phyloP scores from a whole-genome alignment of 1,140 invertebrate species.

The Hydropsyche tenuis region DNA sequence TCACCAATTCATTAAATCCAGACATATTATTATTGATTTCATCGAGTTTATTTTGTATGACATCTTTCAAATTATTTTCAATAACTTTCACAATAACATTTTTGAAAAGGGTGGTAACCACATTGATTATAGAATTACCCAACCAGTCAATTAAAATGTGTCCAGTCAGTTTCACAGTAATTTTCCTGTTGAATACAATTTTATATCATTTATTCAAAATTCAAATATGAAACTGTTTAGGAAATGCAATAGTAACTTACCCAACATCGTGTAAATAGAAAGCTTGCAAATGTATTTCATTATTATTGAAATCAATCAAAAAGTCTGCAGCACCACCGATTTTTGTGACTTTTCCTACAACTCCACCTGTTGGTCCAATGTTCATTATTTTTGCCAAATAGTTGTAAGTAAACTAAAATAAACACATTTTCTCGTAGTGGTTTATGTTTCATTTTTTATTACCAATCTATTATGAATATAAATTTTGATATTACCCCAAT shows the following conservation, averaged over 20 bases:
- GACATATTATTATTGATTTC: conserved; percentile 40
- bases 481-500: conserved; percentile 29
- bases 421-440: not conserved
- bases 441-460: conserved; percentile 4
- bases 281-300: conserved; percentile 60
- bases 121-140: conserved; percentile 56
- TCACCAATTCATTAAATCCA: no score
- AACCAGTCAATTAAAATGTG: conserved; percentile 59
- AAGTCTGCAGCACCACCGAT: conserved; percentile 56
- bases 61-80: conserved; percentile 50
- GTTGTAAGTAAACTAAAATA: conserved; percentile 57
- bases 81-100: conserved; percentile 56
- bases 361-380: conserved; percentile 59
- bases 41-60: conserved; percentile 42
- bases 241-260: conserved; percentile 47
- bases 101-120: conserved; percentile 58
- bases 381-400: conserved; percentile 61
- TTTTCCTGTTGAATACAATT: conserved; percentile 54
- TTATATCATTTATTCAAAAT: not conserved
- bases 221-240: not conserved
- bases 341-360: conserved; percentile 55
- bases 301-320: conserved; percentile 61
- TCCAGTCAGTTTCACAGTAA: conserved; percentile 58
- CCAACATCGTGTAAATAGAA: conserved; percentile 58
- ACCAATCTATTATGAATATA: no score